A percentile compares a stretch with the other conserved stretches of the same genome.
Conservation (phyloP, 2,888 invertebrate genomes). For the Trichogramma evanescens region DNA sequence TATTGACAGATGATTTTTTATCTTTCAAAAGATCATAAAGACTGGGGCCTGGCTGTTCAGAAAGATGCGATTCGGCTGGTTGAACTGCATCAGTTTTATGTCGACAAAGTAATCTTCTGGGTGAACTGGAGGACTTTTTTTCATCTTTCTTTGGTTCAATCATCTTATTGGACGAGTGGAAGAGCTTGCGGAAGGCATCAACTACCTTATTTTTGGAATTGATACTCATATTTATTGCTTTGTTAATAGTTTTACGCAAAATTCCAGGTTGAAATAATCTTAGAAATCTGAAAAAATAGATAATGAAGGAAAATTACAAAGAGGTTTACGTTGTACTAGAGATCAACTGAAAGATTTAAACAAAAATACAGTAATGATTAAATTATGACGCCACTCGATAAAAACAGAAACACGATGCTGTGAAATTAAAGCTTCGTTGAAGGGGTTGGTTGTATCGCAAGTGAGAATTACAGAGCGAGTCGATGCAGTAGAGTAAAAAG, state of each 20-base stretch:
- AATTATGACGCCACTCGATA: no score
- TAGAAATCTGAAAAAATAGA: no score
- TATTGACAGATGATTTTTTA: conserved; percentile 33
- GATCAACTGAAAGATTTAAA: no score
- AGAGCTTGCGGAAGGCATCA: conserved; percentile 71
- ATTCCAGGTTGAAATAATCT: no score
- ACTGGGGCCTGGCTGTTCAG: conserved; percentile 37
- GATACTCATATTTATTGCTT: conserved; percentile 56
- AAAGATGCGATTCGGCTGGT: conserved; percentile 38
- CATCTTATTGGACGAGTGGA: conserved; percentile 66
- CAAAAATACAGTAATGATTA: no score
- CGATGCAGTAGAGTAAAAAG: no score
- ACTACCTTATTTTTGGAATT: conserved; percentile 77
- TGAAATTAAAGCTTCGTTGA: no score
- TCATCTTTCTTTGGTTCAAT: conserved; percentile 57
- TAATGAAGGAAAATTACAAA: no score
- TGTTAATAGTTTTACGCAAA: neutral
- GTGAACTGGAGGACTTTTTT: conserved; percentile 56
- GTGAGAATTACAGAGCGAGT: no score
- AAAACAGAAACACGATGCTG: no score
- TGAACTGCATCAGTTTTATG: conserved; percentile 42
- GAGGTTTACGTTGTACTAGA: no score
- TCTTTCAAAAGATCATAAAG: conserved; percentile 38
- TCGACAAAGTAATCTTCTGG: conserved; percentile 49
- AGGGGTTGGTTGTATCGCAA: no score